These are phyloP conservation scores for Elysia chlorotica DNA, from an alignment of 1,140 invertebrate species.

Conservation along the genomic window DNA sequence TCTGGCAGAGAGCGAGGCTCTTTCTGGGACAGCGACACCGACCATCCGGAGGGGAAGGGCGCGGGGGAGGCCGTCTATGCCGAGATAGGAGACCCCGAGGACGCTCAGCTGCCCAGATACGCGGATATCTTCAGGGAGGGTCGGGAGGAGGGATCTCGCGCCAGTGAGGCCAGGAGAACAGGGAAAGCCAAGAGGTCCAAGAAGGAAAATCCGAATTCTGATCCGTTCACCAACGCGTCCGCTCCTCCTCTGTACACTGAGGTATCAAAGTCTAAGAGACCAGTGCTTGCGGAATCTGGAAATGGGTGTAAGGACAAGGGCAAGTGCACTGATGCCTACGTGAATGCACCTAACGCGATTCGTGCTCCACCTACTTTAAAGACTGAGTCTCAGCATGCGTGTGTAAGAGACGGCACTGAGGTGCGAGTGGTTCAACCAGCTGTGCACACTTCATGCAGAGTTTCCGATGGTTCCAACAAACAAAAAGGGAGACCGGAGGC, in stretches of 20 bases:
- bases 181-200: too few relatives aligned
- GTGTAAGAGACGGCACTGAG: too few relatives aligned
- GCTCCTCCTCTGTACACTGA: slow-evolving; percentile 25
- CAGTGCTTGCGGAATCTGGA: too few relatives aligned
- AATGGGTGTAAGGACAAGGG: too few relatives aligned
- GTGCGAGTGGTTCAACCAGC: too few relatives aligned
- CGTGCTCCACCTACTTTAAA: too few relatives aligned
- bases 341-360: background rate
- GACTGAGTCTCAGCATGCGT: too few relatives aligned
- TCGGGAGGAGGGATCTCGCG: too few relatives aligned
- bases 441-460: background rate
- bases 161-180: too few relatives aligned
- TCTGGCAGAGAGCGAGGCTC: too few relatives aligned
- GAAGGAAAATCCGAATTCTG: too few relatives aligned
- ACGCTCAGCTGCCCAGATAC: slow-evolving; percentile 27
- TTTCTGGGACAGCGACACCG: slow-evolving; percentile 17
- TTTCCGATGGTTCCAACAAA: background rate
- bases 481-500: background rate
- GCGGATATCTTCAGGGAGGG: slow-evolving; percentile 30
- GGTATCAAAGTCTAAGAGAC: background rate
- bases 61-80: slow-evolving; percentile 28
- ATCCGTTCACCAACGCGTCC: slow-evolving; percentile 28
- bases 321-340: background rate
- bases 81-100: slow-evolving; percentile 29
- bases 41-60: too few relatives aligned